Evolutionary conservation across 2,797 vertebrate genomes (phyloP), one percentile per base, ranked within the genome.

Genomic region (Selene dorsalis): DNA sequence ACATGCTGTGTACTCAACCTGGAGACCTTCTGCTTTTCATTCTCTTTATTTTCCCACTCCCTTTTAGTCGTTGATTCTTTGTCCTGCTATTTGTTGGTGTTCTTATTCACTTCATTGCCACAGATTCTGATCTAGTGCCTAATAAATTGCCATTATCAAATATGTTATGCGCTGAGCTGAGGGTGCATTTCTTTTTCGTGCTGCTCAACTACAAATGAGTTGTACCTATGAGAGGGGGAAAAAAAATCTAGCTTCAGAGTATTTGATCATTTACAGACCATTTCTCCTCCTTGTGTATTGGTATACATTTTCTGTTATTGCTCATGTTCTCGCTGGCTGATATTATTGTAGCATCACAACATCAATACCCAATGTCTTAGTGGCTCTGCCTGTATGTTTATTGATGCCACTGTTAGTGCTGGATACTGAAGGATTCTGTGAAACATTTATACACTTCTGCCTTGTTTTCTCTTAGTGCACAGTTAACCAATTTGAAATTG

Each of bases 81-180:
- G 45, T 72, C 57, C 47, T 24, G 39, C 48, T 84, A 39, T 52
- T 67, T 59, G 32, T 5, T 20, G 12, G 18, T 28, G 13, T 26
- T 18, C 12, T 22, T 60, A n/a, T 75, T 80, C 57, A 28, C 22
- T 56, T 65, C 35, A 67, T 73, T 47, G 47, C 22, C 30, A 50
- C 35, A 78, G 53, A 77, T 72, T 62, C 43, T 65, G 58, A 72
- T 82, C 24, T 73, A 16, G 57, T 47, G 22, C 48, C 28, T 39
- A 64, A 53, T 85, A 79, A 86, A 84, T 84, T 80, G 50, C 58
- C 61, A 69, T 50, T 70, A 81, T 89, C 41, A 77, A 71, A 91
- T 89, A 71, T 65, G 80, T 88, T 79, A 48, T 61, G 47, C 26
- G 80, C 73, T 18, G 39, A 62, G 62, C 48, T n/a, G 28, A 45